Base-by-base conservation (phyloP, 35 echinoderm and acorn worm genomes). In the Heliocidaris tuberculata region DNA sequence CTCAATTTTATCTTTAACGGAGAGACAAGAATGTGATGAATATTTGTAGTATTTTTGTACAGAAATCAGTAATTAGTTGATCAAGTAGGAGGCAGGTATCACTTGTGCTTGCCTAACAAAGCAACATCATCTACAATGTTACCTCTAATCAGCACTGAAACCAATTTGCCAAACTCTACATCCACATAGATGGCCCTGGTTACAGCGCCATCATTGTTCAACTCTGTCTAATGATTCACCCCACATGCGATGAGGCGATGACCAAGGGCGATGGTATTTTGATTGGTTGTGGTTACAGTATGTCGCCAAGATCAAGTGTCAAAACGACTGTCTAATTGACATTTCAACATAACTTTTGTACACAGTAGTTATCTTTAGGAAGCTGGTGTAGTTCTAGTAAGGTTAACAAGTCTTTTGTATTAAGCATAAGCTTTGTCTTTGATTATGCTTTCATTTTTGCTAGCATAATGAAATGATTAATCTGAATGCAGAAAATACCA, bases 261-360 rank as follows among this genome's bases (percentile, higher is more conserved):
- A 78, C 65, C 65, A 78, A 78, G 65, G 65, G 65, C 21, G 4
- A 78, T 78, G 65, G 65, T 24, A 78, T 78, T 78, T 78, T 78
- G 65, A 78, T 78, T 78, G 65, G 65, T 78, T 78, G 65, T 78
- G 65, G 65, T 78, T n/a, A n/a, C 65, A 78, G 65, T 78, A 24
- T 78, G 65, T 78, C n/a, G 21, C 35, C 65, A 24, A 78, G 21
- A 78, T 78, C 65, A 78, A 78, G 65, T 78, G 65, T 78, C 65
- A n/a, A 78, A 78, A 78, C 27, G 17, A 78, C 65, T n/a, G 65
- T 78, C 65, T 78, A 78, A 78, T 78, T 78, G 65, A 78, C 65
- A 24, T 78, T 78, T 78, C 65, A 24, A n/a, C 65, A 78, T 78
- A 4, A 78, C 65, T 78, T n/a, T 78, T 8, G 7, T 78, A 6